Conservation (phyloP, 2,113 vertebrate species). For the Monarcha castaneiventris region DNA sequence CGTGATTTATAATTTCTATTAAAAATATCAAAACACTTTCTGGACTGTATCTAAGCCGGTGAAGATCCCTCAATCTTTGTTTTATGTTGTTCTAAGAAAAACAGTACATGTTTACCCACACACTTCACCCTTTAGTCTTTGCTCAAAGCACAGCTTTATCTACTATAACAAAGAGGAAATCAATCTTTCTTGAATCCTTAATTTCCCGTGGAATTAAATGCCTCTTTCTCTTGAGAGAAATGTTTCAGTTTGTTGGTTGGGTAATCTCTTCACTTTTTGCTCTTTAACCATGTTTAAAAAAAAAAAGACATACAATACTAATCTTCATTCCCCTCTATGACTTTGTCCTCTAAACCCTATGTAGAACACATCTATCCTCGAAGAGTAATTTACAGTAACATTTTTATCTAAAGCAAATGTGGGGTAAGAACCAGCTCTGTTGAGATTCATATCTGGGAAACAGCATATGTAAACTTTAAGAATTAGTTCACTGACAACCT, state of each 20-base stretch:
- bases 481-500: background rate
- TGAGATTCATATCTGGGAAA: background rate
- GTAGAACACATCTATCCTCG: background rate
- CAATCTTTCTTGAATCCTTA: background rate
- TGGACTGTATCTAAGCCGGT: background rate
- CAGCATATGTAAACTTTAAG: background rate
- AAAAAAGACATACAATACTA: background rate
- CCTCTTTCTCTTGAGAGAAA: conserved; percentile 15
- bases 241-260: background rate
- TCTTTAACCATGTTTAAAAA: background rate
- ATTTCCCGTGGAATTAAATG: conserved; percentile 7
- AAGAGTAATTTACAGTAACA: background rate
- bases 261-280: background rate
- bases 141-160: background rate
- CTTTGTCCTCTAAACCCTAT: background rate
- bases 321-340: background rate
- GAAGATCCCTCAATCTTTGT: background rate
- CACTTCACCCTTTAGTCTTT: background rate
- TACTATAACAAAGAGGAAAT: background rate
- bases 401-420: background rate
- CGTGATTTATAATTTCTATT: conserved; percentile 5
- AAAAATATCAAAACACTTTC: background rate
- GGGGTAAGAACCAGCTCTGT: background rate
- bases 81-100: background rate
- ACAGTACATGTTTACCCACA: background rate